Percentiles rank a stretch among this genome's conserved stretches.
Evolutionary conservation across 2,113 vertebrate species (phyloP).

Genomic region (Sebastes schlegelii): DNA sequence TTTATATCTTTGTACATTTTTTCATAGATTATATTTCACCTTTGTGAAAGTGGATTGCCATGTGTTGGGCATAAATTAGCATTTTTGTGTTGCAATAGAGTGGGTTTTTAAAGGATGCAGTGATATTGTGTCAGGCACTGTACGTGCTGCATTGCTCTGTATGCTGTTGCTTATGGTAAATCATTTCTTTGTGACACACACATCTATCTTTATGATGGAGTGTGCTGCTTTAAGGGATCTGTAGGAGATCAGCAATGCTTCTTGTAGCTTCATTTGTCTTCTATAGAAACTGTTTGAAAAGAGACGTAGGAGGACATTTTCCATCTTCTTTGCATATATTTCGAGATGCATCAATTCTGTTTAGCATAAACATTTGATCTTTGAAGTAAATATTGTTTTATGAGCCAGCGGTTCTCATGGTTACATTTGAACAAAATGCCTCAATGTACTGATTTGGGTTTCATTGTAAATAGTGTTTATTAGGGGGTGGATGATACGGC

Average conservation of each 20-base stretch:
- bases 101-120: neutral
- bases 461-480: neutral
- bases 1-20: neutral
- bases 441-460: neutral
- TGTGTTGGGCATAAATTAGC: neutral
- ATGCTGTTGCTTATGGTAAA: constrained; percentile 21
- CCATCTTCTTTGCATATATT: constrained; percentile 9
- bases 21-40: neutral
- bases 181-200: constrained; percentile 55
- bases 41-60: neutral
- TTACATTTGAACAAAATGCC: neutral
- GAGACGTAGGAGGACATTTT: constrained; percentile 21
- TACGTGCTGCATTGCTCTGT: neutral
- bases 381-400: constrained; percentile 3
- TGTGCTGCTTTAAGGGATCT: constrained; percentile 41
- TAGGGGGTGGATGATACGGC: neutral
- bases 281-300: constrained; percentile 21
- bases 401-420: neutral
- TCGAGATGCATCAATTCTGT: neutral
- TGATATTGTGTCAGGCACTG: constrained; percentile 22
- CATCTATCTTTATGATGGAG: constrained; percentile 47
- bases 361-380: neutral
- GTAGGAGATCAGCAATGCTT: constrained; percentile 19
- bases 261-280: constrained; percentile 23
- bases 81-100: neutral